These are phyloP conservation scores for Ellobium chinense DNA, from an alignment of 2,888 invertebrate species.

Conservation along the genomic window DNA sequence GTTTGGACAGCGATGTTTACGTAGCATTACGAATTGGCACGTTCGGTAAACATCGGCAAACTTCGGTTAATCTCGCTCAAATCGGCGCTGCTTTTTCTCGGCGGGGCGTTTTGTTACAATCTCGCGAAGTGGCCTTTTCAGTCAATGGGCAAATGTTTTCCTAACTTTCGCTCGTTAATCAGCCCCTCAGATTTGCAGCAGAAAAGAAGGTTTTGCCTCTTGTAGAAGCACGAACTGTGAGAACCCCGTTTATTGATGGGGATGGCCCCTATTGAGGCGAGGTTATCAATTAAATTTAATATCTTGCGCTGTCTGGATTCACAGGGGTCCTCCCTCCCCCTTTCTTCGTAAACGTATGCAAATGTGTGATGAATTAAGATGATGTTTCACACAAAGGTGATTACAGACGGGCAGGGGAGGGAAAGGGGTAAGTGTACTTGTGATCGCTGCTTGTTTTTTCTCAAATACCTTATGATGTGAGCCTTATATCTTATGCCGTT, in stretches of 20 bases:
- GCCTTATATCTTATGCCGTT: no score
- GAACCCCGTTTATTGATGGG: slow-evolving; percentile 2
- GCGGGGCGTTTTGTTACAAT: slow-evolving; percentile 50
- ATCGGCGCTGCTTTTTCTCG: slow-evolving; percentile 31
- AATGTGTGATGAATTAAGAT: not conserved
- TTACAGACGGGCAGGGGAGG: not conserved
- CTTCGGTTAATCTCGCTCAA: slow-evolving; percentile 46
- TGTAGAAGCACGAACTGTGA: slow-evolving; percentile 36
- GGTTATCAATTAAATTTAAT: slow-evolving; percentile 45
- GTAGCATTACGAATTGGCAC: slow-evolving; percentile 49
- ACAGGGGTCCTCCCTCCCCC: not conserved
- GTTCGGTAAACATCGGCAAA: slow-evolving; percentile 48
- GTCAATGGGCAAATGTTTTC: slow-evolving; percentile 50
- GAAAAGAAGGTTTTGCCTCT: slow-evolving; percentile 8
- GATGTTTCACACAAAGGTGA: slow-evolving; percentile 8
- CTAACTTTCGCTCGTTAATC: slow-evolving; percentile 46
- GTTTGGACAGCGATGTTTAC: slow-evolving; percentile 45
- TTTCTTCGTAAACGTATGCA: not conserved
- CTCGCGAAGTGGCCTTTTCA: slow-evolving; percentile 41
- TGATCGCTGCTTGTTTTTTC: no score
- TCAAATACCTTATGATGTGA: no score
- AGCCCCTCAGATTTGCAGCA: slow-evolving; percentile 25
- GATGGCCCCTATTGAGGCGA: slow-evolving; percentile 13
- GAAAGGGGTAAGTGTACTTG: no score
- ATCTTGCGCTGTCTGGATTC: not conserved